Evolutionary conservation across 2,113 vertebrate genomes (phyloP), one percentile per base, ranked within the genome.

Genomic region (Oostethus manadensis): DNA sequence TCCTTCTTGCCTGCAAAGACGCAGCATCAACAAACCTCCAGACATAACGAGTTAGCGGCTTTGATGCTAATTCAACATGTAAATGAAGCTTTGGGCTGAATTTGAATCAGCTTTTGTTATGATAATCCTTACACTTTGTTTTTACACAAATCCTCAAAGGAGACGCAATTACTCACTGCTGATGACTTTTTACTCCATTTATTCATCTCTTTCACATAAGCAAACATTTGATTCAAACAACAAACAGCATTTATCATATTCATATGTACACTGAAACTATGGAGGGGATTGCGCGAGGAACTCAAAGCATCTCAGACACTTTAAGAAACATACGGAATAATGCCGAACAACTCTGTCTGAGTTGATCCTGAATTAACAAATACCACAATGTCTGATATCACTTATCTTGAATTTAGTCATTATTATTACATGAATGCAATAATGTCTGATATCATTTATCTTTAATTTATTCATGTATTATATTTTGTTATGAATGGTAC

Each of bases 1-100:
- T 89, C 93, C 69, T 95, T 97, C 84, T 95, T 98, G 64, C 94
- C 95, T 99, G 86, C 1, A 65, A 51, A 45, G 46, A 17, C 3
- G 35, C 50, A 22, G 2, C n/a, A n/a, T n/a, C n/a, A 13, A 13
- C 10, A 48, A 48, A 15, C 46, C 14, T 10, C 17, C 14, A 17
- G 46, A 17, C 46, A 3, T 48, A n/a, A 18, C 20, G 14, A 1
- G 16, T 13, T 48, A 18, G 40, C 48, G 44, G 15, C 21, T 49
- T 68, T 23, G 66, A 75, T 58, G 22, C 45, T 68, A 23, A 70
- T 77, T 67, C 62, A 42, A 48, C 70, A 74, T 79, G 68, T 61
- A 78, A 72, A 81, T 78, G 1, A 55, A 55, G 6, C 33, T 70
- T 64, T 54, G 53, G 3, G 47, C 56, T 62, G 21, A 66, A 79